These are phyloP conservation scores for Ischnus inquisitorius DNA, from an alignment of 2,888 invertebrate species.

Conservation along the genomic window DNA sequence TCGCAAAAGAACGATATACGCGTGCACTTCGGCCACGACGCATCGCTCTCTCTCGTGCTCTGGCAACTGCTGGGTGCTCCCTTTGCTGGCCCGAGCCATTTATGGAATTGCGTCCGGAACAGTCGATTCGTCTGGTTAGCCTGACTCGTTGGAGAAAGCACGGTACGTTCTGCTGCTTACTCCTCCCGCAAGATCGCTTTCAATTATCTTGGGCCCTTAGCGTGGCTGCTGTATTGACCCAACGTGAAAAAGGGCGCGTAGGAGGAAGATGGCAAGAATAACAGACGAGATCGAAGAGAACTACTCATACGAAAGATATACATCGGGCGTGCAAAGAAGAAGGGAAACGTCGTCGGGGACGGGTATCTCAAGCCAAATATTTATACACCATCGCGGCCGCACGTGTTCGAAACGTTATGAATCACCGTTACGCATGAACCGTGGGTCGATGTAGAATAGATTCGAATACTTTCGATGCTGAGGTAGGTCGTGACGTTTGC, in stretches of 20 bases:
- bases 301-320: slow-evolving; percentile 22
- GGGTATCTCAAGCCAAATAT: slow-evolving; percentile 76
- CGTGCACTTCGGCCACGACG: slow-evolving; percentile 47
- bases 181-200: slow-evolving; percentile 16
- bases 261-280: slow-evolving; percentile 29
- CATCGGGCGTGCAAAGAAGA: slow-evolving; percentile 30
- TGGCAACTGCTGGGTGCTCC: slow-evolving; percentile 67
- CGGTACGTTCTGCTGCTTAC: slow-evolving; percentile 10
- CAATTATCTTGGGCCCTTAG: slow-evolving; percentile 48
- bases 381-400: slow-evolving; percentile 65
- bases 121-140: slow-evolving; percentile 68
- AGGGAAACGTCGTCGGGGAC: slow-evolving; percentile 33
- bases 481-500: slow-evolving; percentile 53
- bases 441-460: slow-evolving; percentile 68
- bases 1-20: slow-evolving; percentile 78
- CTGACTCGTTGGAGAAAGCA: slow-evolving; percentile 43
- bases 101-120: slow-evolving; percentile 78
- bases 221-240: slow-evolving; percentile 2
- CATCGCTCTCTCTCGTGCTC: slow-evolving; percentile 23
- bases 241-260: background rate
- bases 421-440: slow-evolving; percentile 70
- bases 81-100: slow-evolving; percentile 70
- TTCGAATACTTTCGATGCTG: slow-evolving; percentile 49
- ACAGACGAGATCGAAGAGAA: slow-evolving; percentile 14
- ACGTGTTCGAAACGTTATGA: slow-evolving; percentile 71